Conservation (phyloP, 1,140 invertebrate genomes). For the Temnothorax curvispinosus region DNA sequence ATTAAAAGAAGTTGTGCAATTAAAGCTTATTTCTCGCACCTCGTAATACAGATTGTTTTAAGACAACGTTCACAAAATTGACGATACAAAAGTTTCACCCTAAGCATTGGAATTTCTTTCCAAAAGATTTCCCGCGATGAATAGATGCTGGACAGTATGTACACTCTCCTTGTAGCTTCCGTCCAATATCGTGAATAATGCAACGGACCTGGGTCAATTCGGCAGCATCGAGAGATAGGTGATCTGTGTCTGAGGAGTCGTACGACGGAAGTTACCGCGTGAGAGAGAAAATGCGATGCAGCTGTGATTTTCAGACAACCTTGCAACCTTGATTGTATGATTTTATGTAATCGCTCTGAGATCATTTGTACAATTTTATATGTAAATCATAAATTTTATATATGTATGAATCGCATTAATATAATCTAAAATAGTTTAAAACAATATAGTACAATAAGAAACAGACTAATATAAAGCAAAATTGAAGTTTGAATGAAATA, state of each 20-base stretch:
- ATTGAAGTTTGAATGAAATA: background rate
- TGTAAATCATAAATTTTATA: no score
- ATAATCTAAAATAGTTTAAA: background rate
- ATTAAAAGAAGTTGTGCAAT: slow-evolving; percentile 53
- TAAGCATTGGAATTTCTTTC: slow-evolving; percentile 31
- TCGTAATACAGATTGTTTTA: background rate
- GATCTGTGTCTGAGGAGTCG: slow-evolving; percentile 38
- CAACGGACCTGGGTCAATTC: slow-evolving; percentile 59
- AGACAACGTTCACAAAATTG: slow-evolving; percentile 8
- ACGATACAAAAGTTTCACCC: slow-evolving; percentile 5
- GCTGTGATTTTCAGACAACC: slow-evolving; percentile 7
- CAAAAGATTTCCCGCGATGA: slow-evolving; percentile 47
- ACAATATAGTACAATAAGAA: background rate
- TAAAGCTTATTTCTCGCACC: background rate
- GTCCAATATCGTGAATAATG: slow-evolving; percentile 60
- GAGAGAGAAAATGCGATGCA: background rate
- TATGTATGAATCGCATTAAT: background rate
- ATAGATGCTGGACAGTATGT: slow-evolving; percentile 28
- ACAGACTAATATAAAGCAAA: background rate
- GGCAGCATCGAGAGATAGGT: slow-evolving; percentile 41
- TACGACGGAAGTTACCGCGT: slow-evolving; percentile 10
- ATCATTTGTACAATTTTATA: background rate
- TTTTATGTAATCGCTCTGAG: background rate
- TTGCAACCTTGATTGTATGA: background rate
- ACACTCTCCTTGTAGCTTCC: slow-evolving; percentile 18